phyloP scores from a whole-genome alignment of 2,113 vertebrate genomes.

The Cepphus grylle region DNA sequence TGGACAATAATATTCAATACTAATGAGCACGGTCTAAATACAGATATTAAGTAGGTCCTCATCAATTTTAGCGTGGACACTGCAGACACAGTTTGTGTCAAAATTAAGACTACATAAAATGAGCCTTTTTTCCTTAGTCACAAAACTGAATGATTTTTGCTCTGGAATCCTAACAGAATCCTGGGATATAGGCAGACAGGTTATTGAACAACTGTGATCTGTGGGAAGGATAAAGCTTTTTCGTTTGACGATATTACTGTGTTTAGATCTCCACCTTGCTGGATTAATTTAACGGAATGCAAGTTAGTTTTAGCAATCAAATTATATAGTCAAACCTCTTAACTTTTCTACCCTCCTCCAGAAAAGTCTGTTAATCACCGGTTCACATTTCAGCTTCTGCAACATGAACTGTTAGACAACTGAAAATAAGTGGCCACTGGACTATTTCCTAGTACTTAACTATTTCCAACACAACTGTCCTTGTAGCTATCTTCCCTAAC shows the following conservation, averaged over 20 bases:
- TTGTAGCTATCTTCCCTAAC: neutral
- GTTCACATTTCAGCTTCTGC: neutral
- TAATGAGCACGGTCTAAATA: neutral
- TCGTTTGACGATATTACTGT: neutral
- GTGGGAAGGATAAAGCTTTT: neutral
- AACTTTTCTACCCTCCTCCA: neutral
- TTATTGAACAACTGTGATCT: neutral
- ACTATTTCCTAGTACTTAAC: neutral
- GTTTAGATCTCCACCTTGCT: neutral
- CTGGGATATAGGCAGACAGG: neutral
- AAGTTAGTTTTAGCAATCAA: neutral
- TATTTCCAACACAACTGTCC: neutral
- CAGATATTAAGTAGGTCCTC: neutral
- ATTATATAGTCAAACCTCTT: neutral
- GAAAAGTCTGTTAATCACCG: neutral
- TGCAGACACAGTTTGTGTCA: neutral
- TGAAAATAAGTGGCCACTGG: neutral
- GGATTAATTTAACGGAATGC: neutral
- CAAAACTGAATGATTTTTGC: neutral
- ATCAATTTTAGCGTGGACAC: neutral
- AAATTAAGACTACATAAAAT: neutral
- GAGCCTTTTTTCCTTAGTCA: neutral
- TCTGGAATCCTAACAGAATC: neutral
- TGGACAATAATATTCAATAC: neutral
- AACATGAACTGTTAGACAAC: neutral